phyloP scores from a whole-genome alignment of 2,113 vertebrate species.

The Thalassarche chlororhynchos region DNA sequence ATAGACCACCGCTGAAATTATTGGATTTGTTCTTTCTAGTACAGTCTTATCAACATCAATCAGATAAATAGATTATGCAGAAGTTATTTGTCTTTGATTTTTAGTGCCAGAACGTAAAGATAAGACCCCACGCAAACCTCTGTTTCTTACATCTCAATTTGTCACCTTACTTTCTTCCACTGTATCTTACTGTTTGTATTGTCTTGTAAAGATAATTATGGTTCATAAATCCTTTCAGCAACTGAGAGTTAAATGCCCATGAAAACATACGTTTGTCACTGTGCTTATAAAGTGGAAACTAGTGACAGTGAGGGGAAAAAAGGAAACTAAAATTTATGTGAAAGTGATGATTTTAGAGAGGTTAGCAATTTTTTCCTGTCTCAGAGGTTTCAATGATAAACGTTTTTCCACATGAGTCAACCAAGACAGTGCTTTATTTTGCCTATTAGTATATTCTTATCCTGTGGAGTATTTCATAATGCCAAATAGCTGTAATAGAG shows the following conservation, averaged over 20 bases:
- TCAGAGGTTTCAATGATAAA: not conserved
- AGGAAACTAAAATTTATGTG: not conserved
- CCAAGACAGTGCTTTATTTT: not conserved
- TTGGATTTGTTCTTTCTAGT: not conserved
- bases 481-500: not conserved
- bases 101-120: not conserved
- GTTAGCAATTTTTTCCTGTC: not conserved
- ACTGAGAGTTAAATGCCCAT: not conserved
- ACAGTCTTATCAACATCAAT: not conserved
- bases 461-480: not conserved
- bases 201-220: slow-evolving; percentile 24
- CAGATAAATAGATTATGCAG: not conserved
- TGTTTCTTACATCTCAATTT: slow-evolving; percentile 12
- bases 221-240: slow-evolving; percentile 44
- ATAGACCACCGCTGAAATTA: not conserved
- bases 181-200: not conserved
- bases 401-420: not conserved
- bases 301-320: not conserved
- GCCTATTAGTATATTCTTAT: not conserved
- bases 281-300: not conserved
- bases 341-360: not conserved
- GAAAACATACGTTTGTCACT: not conserved
- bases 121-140: not conserved
- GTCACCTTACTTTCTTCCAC: not conserved
- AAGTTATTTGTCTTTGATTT: slow-evolving; percentile 3